Evolutionary conservation across 1,140 invertebrate genomes (phyloP), one percentile per base, ranked within the genome.

Genomic region (Micrasema longulum): DNA sequence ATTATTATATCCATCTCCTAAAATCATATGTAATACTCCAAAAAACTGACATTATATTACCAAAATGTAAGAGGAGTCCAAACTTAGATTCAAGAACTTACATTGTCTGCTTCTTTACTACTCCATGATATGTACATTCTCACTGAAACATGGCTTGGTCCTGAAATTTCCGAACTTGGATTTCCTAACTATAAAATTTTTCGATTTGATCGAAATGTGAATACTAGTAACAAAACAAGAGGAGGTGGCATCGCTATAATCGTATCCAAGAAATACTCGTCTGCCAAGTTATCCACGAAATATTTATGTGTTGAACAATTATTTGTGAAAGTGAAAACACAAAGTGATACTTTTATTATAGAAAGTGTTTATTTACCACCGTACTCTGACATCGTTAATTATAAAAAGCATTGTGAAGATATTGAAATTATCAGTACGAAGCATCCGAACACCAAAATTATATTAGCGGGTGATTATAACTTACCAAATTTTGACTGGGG

Each of bases 321-420:
- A 16, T 48, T 48, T 20, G 45, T 48, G 10, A 6, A 48, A 48
- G 10, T 48, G 14, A 1, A 14, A 16, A 48, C 12, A 1, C 14
- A 2, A 14, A 20, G 26, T 48, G 45, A 11, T 10, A 48, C 14
- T 16, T 18, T 48, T 1, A 48, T 48, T 11, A 48, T 18, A 16
- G 16, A 0, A 14, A 16, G 9, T 14, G 20, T 48, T 20, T 48
- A 14, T 20, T 16, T 48, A 3, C 45, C 45, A 7, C 14, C 16
- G 10, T 16, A 48, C 16, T 48, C 45, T 20, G 45, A 48, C 18
- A 48, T 48, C 20, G 9, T 10, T 10, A 16, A 14, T 2, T 48
- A 48, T 20, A 48, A 48, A 7, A 48, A 48, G 18, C 45, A 48
- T 20, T 48, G 14, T 20, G 45, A 48, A 48, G 45, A 48, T 16